Percentiles rank a stretch among this genome's conserved stretches.
These are phyloP conservation scores for Hermaeophaga mercurialis DNA, from an alignment of 2,888 invertebrate species.

Conservation along the genomic window DNA sequence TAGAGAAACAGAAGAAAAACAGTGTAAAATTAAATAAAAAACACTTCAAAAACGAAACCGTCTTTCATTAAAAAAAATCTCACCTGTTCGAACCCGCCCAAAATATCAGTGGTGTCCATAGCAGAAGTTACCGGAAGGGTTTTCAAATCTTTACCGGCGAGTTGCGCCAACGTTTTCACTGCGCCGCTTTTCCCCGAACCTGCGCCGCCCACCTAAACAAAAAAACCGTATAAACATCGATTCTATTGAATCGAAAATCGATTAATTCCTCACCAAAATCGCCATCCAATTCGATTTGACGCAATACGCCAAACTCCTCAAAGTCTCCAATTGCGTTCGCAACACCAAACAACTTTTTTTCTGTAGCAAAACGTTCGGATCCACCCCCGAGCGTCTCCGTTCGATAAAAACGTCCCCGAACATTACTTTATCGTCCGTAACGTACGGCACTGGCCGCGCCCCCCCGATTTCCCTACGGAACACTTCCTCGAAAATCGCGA, in stretches of 20 bases:
- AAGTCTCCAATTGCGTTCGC: conserved; percentile 65
- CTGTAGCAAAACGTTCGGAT: conserved; percentile 48
- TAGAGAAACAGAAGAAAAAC: conserved; percentile 12
- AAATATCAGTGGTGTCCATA: conserved; percentile 92
- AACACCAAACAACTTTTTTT: conserved; percentile 58
- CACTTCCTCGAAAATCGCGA: conserved; percentile 56
- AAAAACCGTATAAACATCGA: no score
- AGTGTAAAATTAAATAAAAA: no score
- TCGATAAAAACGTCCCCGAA: conserved; percentile 69
- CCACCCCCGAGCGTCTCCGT: conserved; percentile 42
- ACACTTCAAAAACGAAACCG: not conserved
- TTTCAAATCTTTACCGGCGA: conserved; percentile 75
- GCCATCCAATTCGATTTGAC: conserved; percentile 92
- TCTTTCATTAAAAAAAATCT: conserved; percentile 45
- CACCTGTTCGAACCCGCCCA: conserved; percentile 98
- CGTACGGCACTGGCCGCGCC: conserved; percentile 63
- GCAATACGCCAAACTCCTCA: conserved; percentile 85
- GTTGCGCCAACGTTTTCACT: conserved; percentile 74
- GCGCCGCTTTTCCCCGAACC: conserved; percentile 82
- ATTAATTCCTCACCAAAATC: conserved; percentile 73
- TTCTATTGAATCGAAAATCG: not conserved
- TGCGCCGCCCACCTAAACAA: conserved; percentile 69
- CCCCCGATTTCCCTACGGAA: conserved; percentile 62
- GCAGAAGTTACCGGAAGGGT: conserved; percentile 85
- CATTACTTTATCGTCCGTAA: conserved; percentile 64